Evolutionary conservation across 2,113 vertebrate species (phyloP).

Genomic region (Boulengeromyrus knoepffleri): DNA sequence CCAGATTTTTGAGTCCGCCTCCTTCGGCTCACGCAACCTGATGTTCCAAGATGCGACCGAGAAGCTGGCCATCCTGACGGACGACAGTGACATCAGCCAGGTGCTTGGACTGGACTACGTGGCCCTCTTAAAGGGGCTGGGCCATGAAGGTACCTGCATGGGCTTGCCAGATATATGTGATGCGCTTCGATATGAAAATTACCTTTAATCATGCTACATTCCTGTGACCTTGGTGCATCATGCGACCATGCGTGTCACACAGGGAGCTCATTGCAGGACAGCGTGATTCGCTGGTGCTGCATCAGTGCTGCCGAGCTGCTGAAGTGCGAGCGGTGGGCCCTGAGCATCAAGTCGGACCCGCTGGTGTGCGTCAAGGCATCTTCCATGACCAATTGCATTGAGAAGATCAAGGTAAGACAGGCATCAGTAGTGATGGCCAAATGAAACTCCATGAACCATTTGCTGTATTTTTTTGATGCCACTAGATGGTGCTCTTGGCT

Average conservation of each 20-base stretch:
- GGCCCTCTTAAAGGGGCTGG: slow-evolving; percentile 75
- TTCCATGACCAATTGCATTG: slow-evolving; percentile 74
- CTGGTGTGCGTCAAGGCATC: slow-evolving; percentile 71
- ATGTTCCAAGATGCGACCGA: slow-evolving; percentile 73
- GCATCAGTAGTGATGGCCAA: too few relatives aligned
- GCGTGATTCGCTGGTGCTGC: slow-evolving; percentile 83
- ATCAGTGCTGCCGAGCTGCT: slow-evolving; percentile 74
- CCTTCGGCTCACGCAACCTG: slow-evolving; percentile 66
- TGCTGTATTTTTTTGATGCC: too few relatives aligned
- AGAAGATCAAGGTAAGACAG: slow-evolving; percentile 74
- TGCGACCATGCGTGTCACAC: slow-evolving; percentile 23
- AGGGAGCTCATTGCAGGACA: slow-evolving; percentile 83
- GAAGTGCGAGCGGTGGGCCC: slow-evolving; percentile 83
- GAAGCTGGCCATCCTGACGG: slow-evolving; percentile 58
- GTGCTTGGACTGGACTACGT: slow-evolving; percentile 79
- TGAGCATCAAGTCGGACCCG: slow-evolving; percentile 72
- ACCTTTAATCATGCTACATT: not conserved
- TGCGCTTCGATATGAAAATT: not conserved
- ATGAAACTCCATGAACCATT: too few relatives aligned
- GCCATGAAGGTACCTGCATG: slow-evolving; percentile 72
- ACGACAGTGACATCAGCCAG: slow-evolving; percentile 68
- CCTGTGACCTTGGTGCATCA: not conserved
- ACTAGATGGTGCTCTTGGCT: too few relatives aligned
- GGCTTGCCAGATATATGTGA: not conserved
- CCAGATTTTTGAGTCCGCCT: slow-evolving; percentile 69